Evolutionary conservation across 1,140 invertebrate species (phyloP), one percentile per base, ranked within the genome.

Genomic region (Anastatus disparis): DNA sequence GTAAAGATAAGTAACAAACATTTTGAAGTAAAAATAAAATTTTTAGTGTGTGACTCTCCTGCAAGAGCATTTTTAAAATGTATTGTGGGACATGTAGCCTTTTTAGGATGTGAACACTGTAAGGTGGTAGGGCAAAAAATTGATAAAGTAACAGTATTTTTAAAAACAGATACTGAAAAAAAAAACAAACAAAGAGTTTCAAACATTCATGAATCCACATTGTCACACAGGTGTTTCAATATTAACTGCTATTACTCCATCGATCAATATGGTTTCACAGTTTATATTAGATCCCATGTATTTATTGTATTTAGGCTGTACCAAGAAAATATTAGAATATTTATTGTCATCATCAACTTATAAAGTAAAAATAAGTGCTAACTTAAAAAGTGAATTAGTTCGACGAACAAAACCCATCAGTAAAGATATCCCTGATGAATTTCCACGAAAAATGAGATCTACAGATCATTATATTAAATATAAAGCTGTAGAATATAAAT

Each of bases 351-450:
- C n/a, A 9, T 52, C 17, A 50, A 15, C 22, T 7, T 6, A 64
- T 35, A 22, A 42, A 35, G 27, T 40, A 55, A 24, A 27, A 26
- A 27, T 72, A 1, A 29, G 44, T 52, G 46, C 26, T 6, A 13
- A 15, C 15, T 27, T 44, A 35, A 72, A 59, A 66, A 17, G 2
- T 35, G 17, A 40, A 29, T 22, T 72, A 7, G 26, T 13, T 4
- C 17, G 29, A 12, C 48, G 53, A 20, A 50, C 65, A 17, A 24
- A 26, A 3, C 10, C 12, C 3, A 50, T 72, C 10, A 22, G 53
- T 22, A 24, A 44, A 15, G 63, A 72, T 26, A 67, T 72, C 15
- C 55, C 40, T n/a, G 22, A 8, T 50, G 70, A 72, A 44, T 72
- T 72, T 26, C 62, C 48, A 52, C n/a, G 70, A 0, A 48, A 13